Evolutionary conservation across 2,113 vertebrate genomes (phyloP), one percentile per base, ranked within the genome.

Genomic region (Ammodramus savannarum): DNA sequence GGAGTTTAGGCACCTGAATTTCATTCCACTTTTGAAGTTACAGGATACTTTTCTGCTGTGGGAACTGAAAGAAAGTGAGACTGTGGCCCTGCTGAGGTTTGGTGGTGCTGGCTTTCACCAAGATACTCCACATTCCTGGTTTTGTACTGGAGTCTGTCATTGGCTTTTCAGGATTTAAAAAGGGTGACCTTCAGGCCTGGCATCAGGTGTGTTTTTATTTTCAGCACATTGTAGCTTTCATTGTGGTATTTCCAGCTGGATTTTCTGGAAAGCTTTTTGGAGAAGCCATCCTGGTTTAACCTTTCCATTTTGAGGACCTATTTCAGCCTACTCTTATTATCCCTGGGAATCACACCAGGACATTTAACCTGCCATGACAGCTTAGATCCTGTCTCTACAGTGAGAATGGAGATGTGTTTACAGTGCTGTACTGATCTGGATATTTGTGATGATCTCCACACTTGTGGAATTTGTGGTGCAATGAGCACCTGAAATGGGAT

Each of bases 261-360:
- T 85, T 87, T 93, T 73, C 46, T 79, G 75, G 65, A 87, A 68
- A 52, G 22, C 3, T 57, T 92, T 93, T 73, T 57, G 54, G 44
- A 52, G 71, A 94, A 52, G 7, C 4, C 29, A 22, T 23, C 41
- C 31, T 73, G 6, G 0, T 73, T 81, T 75, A 75, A 44, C 31
- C 20, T 75, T 87, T 65, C 44, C 65, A 31, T 57, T 19, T 14
- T 16, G 25, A 84, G 36, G 32, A 76, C 3, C 12, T 59, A 0
- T 87, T 91, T 69, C 61, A 67, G 15, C 21, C 55, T 57, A 12
- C 29, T 5, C 26, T 68, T 65, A 10, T 19, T 36, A 82, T 46
- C 21, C 11, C 16, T 75, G 38, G n/a, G 32, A 82, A 51, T 69
- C 57, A 79, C 80, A 87, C 13, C 31, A 75, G 46, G 27, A 41